Percentiles rank a stretch among this genome's conserved stretches.
phyloP scores from a whole-genome alignment of 2,888 invertebrate genomes.

The Schrankia costaestrigalis region DNA sequence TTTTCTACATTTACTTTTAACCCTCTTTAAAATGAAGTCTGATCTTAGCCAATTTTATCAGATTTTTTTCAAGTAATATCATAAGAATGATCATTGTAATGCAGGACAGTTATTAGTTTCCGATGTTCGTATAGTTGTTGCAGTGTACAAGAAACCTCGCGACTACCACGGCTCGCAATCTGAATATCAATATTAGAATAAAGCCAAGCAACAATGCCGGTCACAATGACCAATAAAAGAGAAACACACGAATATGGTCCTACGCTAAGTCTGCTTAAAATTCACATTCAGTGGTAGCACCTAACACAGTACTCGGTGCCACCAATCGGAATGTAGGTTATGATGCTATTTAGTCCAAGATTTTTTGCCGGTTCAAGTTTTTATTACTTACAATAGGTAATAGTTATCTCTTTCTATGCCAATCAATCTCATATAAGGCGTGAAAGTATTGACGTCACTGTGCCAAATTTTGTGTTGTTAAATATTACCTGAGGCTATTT shows the following conservation, averaged over 20 bases:
- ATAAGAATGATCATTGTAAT: constrained; percentile 12
- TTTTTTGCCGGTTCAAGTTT: constrained; percentile 71
- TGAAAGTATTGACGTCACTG: constrained; percentile 74
- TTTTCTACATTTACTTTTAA: too few species aligned
- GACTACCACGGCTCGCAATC: constrained; percentile 58
- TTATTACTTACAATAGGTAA: constrained; percentile 60
- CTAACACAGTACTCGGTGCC: constrained; percentile 53
- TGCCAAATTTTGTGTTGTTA: constrained; percentile 59
- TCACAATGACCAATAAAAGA: constrained; percentile 74
- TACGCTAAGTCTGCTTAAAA: constrained; percentile 69
- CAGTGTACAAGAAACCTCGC: constrained; percentile 63
- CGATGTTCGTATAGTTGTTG: constrained; percentile 51
- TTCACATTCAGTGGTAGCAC: constrained; percentile 64
- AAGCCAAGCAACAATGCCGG: constrained; percentile 58
- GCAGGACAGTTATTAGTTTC: constrained; percentile 55
- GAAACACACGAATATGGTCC: constrained; percentile 73
- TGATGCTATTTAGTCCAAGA: constrained; percentile 74
- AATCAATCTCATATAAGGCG: constrained; percentile 73
- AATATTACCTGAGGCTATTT: constrained; percentile 45
- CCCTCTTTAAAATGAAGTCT: too few species aligned
- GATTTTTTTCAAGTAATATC: background rate
- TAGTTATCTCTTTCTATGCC: constrained; percentile 75
- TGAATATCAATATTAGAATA: constrained; percentile 77
- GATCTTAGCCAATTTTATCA: too few species aligned
- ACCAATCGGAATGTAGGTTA: constrained; percentile 76